Evolutionary conservation across 1,140 invertebrate species (phyloP).

Genomic region (Drosophila erecta): DNA sequence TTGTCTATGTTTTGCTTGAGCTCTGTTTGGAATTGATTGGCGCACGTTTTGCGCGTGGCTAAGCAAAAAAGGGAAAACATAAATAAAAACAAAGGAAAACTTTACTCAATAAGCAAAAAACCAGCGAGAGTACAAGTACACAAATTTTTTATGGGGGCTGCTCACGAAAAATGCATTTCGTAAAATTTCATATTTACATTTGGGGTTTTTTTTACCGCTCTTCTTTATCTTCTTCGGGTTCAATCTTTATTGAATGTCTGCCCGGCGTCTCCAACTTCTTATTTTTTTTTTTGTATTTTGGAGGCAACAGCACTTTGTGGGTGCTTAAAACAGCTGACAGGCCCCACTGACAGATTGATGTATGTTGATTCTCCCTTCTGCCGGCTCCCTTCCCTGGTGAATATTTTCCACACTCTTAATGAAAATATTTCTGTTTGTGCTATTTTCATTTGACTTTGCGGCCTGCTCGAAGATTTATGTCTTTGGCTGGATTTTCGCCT

Average conservation of each 20-base stretch:
- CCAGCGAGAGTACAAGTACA: constrained; percentile 37
- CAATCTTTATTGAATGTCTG: constrained; percentile 73
- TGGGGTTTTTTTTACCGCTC: constrained; percentile 25
- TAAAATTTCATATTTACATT: constrained; percentile 59
- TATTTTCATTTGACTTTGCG: constrained; percentile 68
- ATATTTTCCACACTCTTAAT: constrained; percentile 74
- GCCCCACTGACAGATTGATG: constrained; percentile 82
- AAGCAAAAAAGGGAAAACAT: constrained; percentile 18
- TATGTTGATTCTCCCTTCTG: constrained; percentile 68
- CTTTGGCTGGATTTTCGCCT: constrained; percentile 35
- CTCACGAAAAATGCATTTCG: constrained; percentile 52
- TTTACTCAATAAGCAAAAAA: constrained; percentile 38
- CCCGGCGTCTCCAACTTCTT: constrained; percentile 32
- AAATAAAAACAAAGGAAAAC: constrained; percentile 8
- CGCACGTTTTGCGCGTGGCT: constrained; percentile 79
- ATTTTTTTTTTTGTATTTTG: constrained; percentile 7
- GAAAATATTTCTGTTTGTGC: constrained; percentile 80
- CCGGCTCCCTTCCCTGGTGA: constrained; percentile 13
- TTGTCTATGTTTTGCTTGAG: constrained; percentile 18
- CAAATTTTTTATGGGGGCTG: constrained; percentile 30
- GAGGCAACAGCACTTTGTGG: constrained; percentile 73
- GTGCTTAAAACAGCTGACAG: constrained; percentile 82
- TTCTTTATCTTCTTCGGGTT: constrained; percentile 30
- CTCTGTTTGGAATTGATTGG: constrained; percentile 71
- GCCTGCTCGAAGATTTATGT: constrained; percentile 67